Evolutionary conservation across 2,113 vertebrate species (phyloP).

Genomic region (Boulengeromyrus knoepffleri): DNA sequence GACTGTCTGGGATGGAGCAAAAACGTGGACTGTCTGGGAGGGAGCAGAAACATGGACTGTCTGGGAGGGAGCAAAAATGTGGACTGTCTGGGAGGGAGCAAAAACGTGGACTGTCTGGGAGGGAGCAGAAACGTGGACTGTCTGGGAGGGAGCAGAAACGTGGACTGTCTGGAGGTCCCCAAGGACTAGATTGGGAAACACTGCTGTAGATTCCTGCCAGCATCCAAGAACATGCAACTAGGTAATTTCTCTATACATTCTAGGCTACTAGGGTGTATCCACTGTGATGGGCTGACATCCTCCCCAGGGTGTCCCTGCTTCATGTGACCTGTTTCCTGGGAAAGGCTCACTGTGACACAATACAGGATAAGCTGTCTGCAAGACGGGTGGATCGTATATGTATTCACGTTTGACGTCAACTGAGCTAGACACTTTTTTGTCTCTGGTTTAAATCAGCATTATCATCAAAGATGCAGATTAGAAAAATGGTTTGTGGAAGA

Average conservation of each 20-base stretch:
- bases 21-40: no score
- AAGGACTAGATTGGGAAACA: not conserved
- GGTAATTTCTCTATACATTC: not conserved
- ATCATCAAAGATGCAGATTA: not conserved
- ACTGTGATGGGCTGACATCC: not conserved
- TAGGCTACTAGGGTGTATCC: not conserved
- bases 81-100: not conserved
- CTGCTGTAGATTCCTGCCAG: not conserved
- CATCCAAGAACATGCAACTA: not conserved
- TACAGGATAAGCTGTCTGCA: not conserved
- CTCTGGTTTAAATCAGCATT: not conserved
- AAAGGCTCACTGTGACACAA: not conserved
- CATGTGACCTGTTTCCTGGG: not conserved
- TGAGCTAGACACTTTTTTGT: not conserved
- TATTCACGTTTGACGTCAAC: not conserved
- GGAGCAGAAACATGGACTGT: no score
- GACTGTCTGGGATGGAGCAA: no score
- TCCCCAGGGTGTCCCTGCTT: not conserved
- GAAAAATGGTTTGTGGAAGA: not conserved
- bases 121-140: no score
- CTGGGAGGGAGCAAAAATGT: no score
- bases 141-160: no score
- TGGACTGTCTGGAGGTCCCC: not conserved
- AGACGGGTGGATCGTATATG: not conserved
- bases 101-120: no score